Conservation (phyloP, 2,113 vertebrate species). For the Trogon melanurus region DNA sequence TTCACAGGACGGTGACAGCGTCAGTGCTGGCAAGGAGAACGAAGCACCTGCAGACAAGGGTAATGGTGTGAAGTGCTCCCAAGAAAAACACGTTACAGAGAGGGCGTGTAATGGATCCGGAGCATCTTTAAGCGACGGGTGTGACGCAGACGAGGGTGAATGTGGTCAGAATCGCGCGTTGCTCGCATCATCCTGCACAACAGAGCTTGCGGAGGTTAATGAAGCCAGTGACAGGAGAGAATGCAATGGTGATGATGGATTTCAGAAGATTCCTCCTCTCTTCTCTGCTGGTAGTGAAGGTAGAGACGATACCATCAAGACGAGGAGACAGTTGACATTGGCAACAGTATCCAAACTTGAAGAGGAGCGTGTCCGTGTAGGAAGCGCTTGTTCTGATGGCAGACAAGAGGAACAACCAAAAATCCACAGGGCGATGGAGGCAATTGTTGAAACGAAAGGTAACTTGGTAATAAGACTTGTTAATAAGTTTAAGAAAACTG, state of each 20-base stretch:
- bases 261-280: neutral
- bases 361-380: neutral
- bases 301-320: neutral
- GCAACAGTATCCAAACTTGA: neutral
- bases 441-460: neutral
- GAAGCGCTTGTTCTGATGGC: neutral
- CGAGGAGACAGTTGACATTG: accelerated
- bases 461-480: neutral
- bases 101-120: neutral
- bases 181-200: accelerated
- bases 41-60: neutral
- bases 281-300: neutral
- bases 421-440: neutral
- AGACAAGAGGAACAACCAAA: neutral
- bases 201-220: neutral
- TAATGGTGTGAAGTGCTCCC: accelerated
- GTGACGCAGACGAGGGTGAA: neutral
- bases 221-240: neutral
- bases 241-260: neutral
- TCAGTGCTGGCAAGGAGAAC: neutral
- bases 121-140: neutral
- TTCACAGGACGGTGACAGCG: neutral
- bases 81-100: neutral
- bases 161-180: neutral
- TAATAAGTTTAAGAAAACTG: neutral